Conservation (phyloP, 2,888 invertebrate genomes). For the Plusia festucae region DNA sequence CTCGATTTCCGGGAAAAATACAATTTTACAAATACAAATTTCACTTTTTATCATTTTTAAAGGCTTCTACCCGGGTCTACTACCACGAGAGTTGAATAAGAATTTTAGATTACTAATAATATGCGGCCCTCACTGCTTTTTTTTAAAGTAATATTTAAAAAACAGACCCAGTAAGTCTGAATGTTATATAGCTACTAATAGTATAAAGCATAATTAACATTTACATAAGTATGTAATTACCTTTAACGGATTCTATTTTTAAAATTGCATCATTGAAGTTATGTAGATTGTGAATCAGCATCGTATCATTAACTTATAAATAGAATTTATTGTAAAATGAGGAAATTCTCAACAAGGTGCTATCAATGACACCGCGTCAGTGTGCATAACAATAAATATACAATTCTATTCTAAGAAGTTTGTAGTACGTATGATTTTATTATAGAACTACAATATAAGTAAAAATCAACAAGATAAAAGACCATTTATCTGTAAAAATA, state of each 20-base stretch:
- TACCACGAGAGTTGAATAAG: too few species aligned
- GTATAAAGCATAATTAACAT: background rate
- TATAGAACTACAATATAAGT: background rate
- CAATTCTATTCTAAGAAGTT: background rate
- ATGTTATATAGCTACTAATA: background rate
- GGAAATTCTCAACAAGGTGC: conserved; percentile 42
- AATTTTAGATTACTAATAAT: too few species aligned
- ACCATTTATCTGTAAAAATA: too few species aligned
- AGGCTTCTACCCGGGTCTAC: too few species aligned
- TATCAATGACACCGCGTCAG: conserved; percentile 36
- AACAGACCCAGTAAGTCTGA: background rate
- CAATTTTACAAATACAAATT: too few species aligned
- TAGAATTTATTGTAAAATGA: conserved; percentile 29
- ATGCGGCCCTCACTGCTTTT: too few species aligned
- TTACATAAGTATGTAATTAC: background rate
- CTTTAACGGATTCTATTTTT: background rate
- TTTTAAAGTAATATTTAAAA: too few species aligned
- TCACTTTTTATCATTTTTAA: too few species aligned
- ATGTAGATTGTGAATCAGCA: conserved; percentile 16
- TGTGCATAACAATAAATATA: background rate
- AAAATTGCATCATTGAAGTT: background rate
- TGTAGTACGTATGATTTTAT: background rate
- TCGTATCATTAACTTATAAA: conserved; percentile 34
- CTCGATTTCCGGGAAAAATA: too few species aligned
- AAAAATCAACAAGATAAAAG: too few species aligned